Percentiles rank a stretch among this genome's conserved stretches.
Conservation (phyloP, 23 tunicate genomes). For the Trididemnum clinides region DNA sequence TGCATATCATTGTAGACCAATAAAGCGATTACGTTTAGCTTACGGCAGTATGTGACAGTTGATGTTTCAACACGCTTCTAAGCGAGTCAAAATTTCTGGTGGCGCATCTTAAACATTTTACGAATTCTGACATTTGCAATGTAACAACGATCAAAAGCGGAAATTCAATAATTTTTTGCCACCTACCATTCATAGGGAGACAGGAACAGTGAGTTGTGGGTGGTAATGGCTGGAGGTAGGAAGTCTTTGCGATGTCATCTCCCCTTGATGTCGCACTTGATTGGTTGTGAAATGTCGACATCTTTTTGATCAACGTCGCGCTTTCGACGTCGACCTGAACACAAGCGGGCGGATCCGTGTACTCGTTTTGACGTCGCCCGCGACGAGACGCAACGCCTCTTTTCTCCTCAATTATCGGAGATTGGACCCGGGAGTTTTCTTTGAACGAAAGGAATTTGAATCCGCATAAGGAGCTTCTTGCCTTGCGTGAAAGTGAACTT, state of each 20-base stretch:
- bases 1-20: no score
- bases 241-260: neutral
- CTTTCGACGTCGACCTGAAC: neutral
- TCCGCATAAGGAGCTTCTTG: neutral
- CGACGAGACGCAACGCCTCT: neutral
- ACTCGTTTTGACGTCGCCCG: constrained; percentile 38
- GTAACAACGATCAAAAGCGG: no score
- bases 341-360: constrained; percentile 45
- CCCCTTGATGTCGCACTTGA: constrained; percentile 36
- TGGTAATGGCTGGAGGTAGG: neutral
- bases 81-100: no score
- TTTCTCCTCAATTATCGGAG: neutral
- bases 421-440: constrained; percentile 3
- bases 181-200: no score
- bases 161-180: no score
- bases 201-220: no score
- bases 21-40: no score
- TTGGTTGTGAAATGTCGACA: constrained; percentile 39
- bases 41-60: no score
- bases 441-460: neutral
- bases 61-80: no score
- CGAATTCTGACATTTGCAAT: no score
- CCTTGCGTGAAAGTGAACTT: constrained; percentile 32
- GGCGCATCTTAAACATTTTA: no score
- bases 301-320: constrained; percentile 1